These are phyloP conservation scores for Baryphthengus martii DNA, from an alignment of 2,113 vertebrate genomes.

Conservation along the genomic window DNA sequence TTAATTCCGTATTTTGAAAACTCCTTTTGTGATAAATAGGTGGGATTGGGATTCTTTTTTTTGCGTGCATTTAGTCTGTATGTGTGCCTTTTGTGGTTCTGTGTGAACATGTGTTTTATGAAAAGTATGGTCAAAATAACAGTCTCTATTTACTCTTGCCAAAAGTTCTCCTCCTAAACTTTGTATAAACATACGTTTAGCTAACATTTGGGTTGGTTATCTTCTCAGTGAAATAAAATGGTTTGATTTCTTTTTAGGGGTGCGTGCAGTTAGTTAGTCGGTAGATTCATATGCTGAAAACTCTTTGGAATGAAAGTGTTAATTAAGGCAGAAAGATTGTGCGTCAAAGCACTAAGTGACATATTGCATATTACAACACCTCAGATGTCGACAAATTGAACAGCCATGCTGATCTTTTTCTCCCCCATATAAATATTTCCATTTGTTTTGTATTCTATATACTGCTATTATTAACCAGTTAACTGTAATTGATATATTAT, in stretches of 20 bases:
- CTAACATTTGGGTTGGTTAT: constrained; percentile 37
- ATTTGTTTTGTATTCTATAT: background rate
- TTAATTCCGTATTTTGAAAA: background rate
- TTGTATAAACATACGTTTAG: constrained; percentile 36
- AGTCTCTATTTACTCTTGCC: constrained; percentile 48
- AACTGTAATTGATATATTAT: background rate
- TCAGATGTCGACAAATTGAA: background rate
- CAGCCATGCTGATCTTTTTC: background rate
- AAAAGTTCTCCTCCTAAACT: constrained; percentile 34
- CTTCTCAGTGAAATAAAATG: background rate
- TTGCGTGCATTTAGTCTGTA: background rate
- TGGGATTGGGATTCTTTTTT: background rate
- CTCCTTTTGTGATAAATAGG: background rate
- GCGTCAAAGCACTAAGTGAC: background rate
- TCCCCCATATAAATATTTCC: background rate
- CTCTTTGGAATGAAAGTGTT: background rate
- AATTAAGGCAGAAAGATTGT: background rate
- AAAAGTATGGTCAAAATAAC: constrained; percentile 44
- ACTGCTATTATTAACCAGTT: background rate
- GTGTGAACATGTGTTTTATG: constrained; percentile 53
- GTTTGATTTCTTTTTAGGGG: background rate
- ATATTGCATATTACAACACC: background rate
- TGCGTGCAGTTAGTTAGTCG: background rate
- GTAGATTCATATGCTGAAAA: background rate
- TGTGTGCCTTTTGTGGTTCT: constrained; percentile 13